Conservation (phyloP, 2,888 invertebrate genomes). For the Caenorhabditis sulstoni region DNA sequence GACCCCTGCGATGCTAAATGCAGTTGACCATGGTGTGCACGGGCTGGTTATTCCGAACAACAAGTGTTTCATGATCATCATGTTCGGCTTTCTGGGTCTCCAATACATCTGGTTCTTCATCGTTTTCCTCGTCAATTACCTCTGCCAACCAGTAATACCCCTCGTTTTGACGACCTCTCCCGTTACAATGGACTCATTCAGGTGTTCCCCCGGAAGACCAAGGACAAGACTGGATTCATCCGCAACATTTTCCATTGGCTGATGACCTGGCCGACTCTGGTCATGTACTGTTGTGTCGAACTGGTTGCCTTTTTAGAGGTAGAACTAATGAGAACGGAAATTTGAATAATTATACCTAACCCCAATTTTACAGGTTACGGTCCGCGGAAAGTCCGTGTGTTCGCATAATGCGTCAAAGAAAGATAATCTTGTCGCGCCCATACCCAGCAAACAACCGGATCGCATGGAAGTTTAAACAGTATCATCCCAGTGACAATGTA, state of each 20-base stretch:
- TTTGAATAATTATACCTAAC: constrained; percentile 31
- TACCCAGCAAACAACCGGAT: constrained; percentile 64
- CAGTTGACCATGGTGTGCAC: constrained; percentile 62
- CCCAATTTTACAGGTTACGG: constrained; percentile 66
- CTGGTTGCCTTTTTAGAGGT: constrained; percentile 75
- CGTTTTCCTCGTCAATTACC: constrained; percentile 71
- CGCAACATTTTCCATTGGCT: constrained; percentile 75
- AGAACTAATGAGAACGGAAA: neutral
- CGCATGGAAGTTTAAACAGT: constrained; percentile 68
- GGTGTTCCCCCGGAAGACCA: constrained; percentile 71
- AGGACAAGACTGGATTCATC: constrained; percentile 74
- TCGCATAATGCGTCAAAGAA: constrained; percentile 77
- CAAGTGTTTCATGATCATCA: constrained; percentile 71
- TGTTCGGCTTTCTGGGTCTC: constrained; percentile 73
- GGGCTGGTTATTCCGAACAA: constrained; percentile 73
- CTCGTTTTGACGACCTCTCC: constrained; percentile 19
- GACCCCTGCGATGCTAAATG: constrained; percentile 72
- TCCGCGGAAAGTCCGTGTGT: constrained; percentile 76
- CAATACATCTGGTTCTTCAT: constrained; percentile 75
- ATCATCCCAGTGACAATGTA: neutral
- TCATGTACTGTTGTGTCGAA: constrained; percentile 75
- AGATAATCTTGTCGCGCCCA: constrained; percentile 73
- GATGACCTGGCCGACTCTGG: constrained; percentile 75
- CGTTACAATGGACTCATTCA: constrained; percentile 47
- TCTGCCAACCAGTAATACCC: constrained; percentile 71